These are phyloP conservation scores for Dioctria linearis DNA, from an alignment of 2,888 invertebrate species.

Conservation along the genomic window DNA sequence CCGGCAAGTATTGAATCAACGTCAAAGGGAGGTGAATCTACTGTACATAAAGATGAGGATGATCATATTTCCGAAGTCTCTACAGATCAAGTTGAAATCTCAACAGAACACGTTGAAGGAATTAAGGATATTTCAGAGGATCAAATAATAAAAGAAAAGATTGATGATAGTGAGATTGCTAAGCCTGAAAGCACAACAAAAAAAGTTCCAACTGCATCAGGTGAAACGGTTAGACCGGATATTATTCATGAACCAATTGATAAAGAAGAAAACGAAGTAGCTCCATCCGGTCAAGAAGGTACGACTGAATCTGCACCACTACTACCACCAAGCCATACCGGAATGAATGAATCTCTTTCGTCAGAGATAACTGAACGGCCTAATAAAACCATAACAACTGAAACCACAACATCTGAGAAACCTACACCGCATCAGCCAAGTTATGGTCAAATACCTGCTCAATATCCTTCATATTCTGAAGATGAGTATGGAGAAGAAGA, in stretches of 20 bases:
- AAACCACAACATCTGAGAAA: constrained; percentile 6
- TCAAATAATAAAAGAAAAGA: background rate
- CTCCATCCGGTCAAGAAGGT: background rate
- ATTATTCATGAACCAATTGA: background rate
- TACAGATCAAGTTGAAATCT: background rate
- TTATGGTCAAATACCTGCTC: constrained; percentile 62
- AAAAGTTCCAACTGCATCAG: constrained; percentile 1
- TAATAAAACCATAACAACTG: constrained; percentile 26
- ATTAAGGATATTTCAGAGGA: background rate
- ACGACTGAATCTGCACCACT: background rate
- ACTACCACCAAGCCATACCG: background rate
- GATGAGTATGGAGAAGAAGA: constrained; percentile 80
- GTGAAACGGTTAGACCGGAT: background rate
- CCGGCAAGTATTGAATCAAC: background rate
- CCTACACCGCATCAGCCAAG: constrained; percentile 43
- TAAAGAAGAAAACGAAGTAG: background rate
- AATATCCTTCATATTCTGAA: constrained; percentile 69
- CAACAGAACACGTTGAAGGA: background rate
- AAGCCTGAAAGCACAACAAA: background rate
- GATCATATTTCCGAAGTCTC: background rate
- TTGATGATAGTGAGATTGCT: background rate
- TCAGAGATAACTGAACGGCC: background rate
- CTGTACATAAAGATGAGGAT: no score
- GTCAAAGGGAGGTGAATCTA: no score
- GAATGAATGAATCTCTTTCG: background rate